A percentile compares a stretch with the other conserved stretches of the same genome.
Evolutionary conservation across 1,140 invertebrate genomes (phyloP).

Genomic region (Drosophila ogumai): DNA sequence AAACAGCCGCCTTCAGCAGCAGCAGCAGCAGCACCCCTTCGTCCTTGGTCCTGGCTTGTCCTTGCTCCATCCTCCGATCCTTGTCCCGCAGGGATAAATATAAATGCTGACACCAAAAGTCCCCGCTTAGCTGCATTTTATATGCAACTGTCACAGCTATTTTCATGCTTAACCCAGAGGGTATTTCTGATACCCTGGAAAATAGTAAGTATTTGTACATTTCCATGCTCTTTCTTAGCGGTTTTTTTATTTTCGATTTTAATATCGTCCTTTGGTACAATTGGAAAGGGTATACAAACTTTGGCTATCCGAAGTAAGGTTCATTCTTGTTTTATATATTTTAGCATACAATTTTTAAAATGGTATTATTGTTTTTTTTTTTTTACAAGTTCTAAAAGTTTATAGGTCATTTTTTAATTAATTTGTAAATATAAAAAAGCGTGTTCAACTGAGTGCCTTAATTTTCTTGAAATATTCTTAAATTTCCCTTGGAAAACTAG

Average conservation of each 20-base stretch:
- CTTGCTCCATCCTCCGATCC: background rate
- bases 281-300: too few species aligned
- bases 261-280: too few species aligned
- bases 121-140: constrained; percentile 47
- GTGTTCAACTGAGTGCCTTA: too few species aligned
- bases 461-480: background rate
- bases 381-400: background rate
- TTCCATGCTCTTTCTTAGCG: too few species aligned
- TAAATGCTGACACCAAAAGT: constrained; percentile 69
- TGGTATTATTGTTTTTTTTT: too few species aligned
- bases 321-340: too few species aligned
- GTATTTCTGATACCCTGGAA: background rate
- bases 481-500: background rate
- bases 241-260: too few species aligned
- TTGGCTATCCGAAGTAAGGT: too few species aligned
- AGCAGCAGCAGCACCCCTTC: background rate
- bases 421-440: background rate
- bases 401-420: background rate
- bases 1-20: constrained; percentile 48
- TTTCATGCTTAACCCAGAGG: background rate
- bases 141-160: constrained; percentile 31
- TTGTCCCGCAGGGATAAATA: constrained; percentile 45
- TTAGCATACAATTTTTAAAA: too few species aligned
- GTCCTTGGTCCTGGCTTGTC: background rate
- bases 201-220: background rate